These are phyloP conservation scores for Mormyrops attenuatus DNA, from an alignment of 2,797 vertebrate species.

Conservation along the genomic window DNA sequence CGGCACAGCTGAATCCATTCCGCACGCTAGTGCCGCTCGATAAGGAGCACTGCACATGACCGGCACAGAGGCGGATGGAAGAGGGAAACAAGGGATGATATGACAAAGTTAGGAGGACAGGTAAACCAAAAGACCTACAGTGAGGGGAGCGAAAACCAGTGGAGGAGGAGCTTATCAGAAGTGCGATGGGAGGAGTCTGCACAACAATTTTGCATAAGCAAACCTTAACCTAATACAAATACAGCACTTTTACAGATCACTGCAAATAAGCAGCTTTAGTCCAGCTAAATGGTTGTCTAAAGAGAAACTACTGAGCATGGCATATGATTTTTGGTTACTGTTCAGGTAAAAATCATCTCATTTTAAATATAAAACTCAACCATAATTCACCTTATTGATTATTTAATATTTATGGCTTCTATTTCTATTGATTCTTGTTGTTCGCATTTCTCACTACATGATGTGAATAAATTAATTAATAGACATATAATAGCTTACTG, in stretches of 20 bases:
- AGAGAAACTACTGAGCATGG: not conserved
- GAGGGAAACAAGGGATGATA: not conserved
- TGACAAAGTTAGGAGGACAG: not conserved
- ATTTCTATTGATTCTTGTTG: not conserved
- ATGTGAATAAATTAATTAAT: not conserved
- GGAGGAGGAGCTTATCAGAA: conserved; percentile 2
- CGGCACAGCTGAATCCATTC: not conserved
- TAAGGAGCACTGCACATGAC: not conserved
- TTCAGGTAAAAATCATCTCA: not conserved
- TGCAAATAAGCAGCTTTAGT: not conserved
- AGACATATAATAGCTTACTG: not conserved
- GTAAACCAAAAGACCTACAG: not conserved
- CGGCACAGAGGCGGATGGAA: not conserved
- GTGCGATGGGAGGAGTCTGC: not conserved
- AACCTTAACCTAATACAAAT: not conserved
- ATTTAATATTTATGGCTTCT: not conserved
- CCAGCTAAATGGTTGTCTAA: not conserved
- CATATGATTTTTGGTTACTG: not conserved
- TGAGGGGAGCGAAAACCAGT: not conserved
- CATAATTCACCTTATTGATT: not conserved
- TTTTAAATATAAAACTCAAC: not conserved
- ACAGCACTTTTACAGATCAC: not conserved
- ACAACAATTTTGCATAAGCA: not conserved
- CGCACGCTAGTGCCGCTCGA: not conserved
- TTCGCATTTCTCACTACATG: not conserved